A percentile compares a stretch with the other conserved stretches of the same genome.
Conservation (phyloP, 2,113 vertebrate species). For the Charadrius vociferus region DNA sequence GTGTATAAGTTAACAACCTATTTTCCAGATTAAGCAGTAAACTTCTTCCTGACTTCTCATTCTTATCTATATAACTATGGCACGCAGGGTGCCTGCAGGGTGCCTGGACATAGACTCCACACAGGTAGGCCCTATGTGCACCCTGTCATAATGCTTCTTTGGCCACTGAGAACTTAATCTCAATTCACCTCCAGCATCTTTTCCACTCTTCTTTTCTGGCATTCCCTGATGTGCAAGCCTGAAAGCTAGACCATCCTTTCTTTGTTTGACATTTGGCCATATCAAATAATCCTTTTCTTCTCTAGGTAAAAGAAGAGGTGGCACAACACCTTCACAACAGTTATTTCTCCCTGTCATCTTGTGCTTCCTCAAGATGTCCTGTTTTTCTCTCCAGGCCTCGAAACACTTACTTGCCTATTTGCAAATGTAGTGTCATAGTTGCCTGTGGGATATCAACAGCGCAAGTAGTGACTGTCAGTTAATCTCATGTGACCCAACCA, state of each 20-base stretch:
- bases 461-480: neutral
- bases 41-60: neutral
- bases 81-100: neutral
- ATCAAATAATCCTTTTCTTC: neutral
- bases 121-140: neutral
- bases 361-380: neutral
- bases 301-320: neutral
- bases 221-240: neutral
- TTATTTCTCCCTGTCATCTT: neutral
- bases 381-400: neutral
- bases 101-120: fast-evolving
- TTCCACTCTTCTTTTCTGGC: neutral
- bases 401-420: neutral
- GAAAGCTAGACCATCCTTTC: neutral
- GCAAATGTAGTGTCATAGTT: neutral
- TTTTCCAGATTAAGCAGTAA: neutral
- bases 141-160: neutral
- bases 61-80: neutral
- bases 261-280: neutral
- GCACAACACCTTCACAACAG: neutral
- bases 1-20: neutral
- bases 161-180: neutral
- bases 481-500: neutral
- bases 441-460: neutral
- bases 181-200: neutral